Conservation (phyloP, 1,140 invertebrate species). For the Drosophila cardini region DNA sequence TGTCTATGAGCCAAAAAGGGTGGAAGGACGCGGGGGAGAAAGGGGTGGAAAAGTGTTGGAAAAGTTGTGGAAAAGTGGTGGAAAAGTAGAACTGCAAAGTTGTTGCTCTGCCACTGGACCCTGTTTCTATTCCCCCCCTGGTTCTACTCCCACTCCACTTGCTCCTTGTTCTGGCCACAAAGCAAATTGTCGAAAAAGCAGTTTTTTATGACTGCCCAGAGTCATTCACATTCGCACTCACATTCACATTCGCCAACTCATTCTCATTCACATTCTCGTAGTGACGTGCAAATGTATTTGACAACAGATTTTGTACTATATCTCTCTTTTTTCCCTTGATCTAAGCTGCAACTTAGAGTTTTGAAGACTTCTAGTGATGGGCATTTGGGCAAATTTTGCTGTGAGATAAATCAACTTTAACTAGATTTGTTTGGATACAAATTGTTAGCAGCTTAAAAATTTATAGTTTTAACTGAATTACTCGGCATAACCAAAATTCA, state of each 20-base stretch:
- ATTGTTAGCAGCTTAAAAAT: neutral
- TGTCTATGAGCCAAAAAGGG: constrained; percentile 41
- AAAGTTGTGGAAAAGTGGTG: neutral
- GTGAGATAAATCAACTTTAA: neutral
- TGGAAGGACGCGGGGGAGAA: neutral
- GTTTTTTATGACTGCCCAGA: constrained; percentile 63
- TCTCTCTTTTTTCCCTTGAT: neutral
- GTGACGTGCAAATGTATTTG: constrained; percentile 60
- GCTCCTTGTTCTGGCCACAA: constrained; percentile 9
- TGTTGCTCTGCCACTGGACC: constrained; percentile 7
- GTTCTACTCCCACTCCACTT: neutral
- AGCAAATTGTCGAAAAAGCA: constrained; percentile 57
- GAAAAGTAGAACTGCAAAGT: constrained; percentile 23
- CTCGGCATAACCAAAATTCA: too few species aligned
- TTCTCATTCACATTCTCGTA: constrained; percentile 27
- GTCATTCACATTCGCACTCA: constrained; percentile 31
- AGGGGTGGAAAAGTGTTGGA: neutral
- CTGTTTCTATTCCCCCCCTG: neutral
- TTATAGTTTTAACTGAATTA: too few species aligned
- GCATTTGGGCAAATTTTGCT: neutral
- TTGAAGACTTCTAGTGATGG: constrained; percentile 8
- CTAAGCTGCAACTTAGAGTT: constrained; percentile 7
- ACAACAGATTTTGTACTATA: constrained; percentile 38
- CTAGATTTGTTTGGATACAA: neutral
- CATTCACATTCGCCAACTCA: constrained; percentile 10